A percentile compares a stretch with the other conserved stretches of the same genome.
phyloP scores from a whole-genome alignment of 2,888 invertebrate genomes.

The Lordiphosa andalusiaca region DNA sequence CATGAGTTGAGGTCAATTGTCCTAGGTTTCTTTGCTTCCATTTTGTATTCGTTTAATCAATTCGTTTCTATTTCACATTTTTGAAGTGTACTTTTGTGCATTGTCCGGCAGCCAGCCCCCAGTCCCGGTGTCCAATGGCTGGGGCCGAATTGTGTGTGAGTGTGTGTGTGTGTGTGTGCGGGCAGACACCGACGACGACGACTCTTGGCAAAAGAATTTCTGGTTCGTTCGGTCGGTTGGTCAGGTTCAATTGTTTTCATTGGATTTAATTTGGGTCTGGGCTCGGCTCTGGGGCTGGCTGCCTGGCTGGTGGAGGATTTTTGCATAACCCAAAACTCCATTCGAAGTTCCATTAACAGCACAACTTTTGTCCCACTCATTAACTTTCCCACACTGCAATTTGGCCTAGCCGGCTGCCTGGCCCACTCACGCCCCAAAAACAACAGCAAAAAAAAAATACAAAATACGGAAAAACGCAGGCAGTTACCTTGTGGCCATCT shows the following conservation, averaged over 20 bases:
- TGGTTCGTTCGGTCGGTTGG: not conserved
- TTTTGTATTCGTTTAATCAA: constrained; percentile 50
- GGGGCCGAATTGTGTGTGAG: not conserved
- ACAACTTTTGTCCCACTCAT: constrained; percentile 48
- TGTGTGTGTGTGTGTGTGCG: not conserved
- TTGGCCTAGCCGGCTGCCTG: constrained; percentile 32
- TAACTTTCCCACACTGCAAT: constrained; percentile 67
- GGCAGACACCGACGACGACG: not conserved
- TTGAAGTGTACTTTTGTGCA: constrained; percentile 29
- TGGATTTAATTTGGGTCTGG: constrained; percentile 19
- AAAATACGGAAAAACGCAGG: constrained; percentile 4
- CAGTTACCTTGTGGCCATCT: constrained; percentile 25
- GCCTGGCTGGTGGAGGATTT: constrained; percentile 8
- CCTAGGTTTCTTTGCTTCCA: constrained; percentile 4
- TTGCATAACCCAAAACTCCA: constrained; percentile 40
- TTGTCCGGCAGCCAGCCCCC: constrained; percentile 10
- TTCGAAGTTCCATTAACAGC: not conserved
- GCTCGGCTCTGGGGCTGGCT: too few species aligned
- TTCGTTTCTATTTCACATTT: constrained; percentile 49
- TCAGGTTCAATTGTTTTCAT: constrained; percentile 36
- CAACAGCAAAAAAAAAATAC: not conserved
- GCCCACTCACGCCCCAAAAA: constrained; percentile 29
- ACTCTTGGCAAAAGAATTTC: constrained; percentile 11
- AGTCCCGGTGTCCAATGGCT: not conserved
- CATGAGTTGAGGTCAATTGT: constrained; percentile 52